Base-by-base conservation (phyloP, 2,888 invertebrate species). In the Torymus tubicola region DNA sequence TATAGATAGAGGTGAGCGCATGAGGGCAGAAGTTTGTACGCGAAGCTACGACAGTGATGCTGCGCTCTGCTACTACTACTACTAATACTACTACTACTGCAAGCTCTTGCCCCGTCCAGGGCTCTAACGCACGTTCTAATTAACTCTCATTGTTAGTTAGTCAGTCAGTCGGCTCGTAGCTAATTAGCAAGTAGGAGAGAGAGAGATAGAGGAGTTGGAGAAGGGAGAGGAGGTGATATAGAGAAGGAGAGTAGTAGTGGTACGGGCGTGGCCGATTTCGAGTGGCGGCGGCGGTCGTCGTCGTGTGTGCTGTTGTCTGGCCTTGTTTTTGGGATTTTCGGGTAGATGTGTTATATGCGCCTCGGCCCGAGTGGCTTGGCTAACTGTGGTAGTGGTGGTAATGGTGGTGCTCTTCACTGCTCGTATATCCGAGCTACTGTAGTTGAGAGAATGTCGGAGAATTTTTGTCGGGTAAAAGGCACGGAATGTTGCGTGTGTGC, bases 91-190 rank as follows among this genome's bases (percentile, higher is more conserved):
- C 64, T 24, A 58, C 65, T 42, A 31, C 50, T 18, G 55, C 71
- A 65, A 67, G 50, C n/a, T n/a, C 53, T 53, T n/a, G n/a, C n/a
- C n/a, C n/a, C 31, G 53, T 52, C 53, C 24, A 24, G 24, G 2
- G 16, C 50, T 68, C 76, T 72, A 72, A 80, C 76, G 76, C 76
- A 76, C 72, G 63, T 80, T 80, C 80, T 80, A 80, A 80, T 80
- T 80, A 80, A 76, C 80, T 72, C 61, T 72, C 76, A 76, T 80
- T 76, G 76, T 80, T 76, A 80, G 80, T 75, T 70, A 75, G 80
- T 79, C 76, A 69, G 75, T 76, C 64, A 72, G 78, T 67, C 50
- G 65, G 80, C 55, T 75, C 70, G 69, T 53, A 68, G 69, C 75
- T 80, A 70, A 80, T 80, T 80, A 69, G 76, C 68, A 57, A 53